Percentiles rank a stretch among this genome's conserved stretches.
These are phyloP conservation scores for Dicyrtomina minuta DNA, from an alignment of 2,888 invertebrate species.

Conservation along the genomic window DNA sequence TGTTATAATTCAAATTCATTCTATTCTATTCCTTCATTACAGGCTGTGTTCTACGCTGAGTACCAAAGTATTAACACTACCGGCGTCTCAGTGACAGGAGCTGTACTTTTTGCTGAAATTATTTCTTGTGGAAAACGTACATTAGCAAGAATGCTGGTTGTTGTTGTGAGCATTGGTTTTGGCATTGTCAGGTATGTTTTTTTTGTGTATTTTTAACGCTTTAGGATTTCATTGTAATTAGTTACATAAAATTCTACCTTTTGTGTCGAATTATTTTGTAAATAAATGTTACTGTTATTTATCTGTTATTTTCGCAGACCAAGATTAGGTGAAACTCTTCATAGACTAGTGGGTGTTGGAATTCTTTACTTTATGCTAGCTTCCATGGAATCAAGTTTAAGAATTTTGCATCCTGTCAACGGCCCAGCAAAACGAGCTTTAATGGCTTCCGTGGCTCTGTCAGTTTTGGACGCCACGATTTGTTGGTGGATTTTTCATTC, in stretches of 20 bases:
- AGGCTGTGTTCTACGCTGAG: constrained; percentile 85
- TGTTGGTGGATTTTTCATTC: constrained; percentile 94
- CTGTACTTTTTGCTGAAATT: constrained; percentile 83
- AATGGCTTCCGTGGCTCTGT: constrained; percentile 81
- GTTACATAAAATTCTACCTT: not conserved
- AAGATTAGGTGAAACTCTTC: constrained; percentile 81
- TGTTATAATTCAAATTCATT: not conserved
- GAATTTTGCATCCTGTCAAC: constrained; percentile 67
- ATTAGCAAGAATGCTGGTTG: constrained; percentile 86
- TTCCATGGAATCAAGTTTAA: constrained; percentile 80
- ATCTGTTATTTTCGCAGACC: constrained; percentile 65
- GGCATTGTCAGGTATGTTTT: constrained; percentile 89
- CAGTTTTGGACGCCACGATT: constrained; percentile 80
- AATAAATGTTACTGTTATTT: not conserved
- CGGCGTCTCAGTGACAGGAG: constrained; percentile 67
- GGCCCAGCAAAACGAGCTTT: constrained; percentile 67
- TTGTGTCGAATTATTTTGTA: not conserved
- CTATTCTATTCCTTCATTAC: not conserved
- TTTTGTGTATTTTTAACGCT: too few species aligned
- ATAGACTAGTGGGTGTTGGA: constrained; percentile 83
- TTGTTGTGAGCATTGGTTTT: constrained; percentile 91
- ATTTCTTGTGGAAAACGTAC: constrained; percentile 89
- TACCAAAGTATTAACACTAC: constrained; percentile 75
- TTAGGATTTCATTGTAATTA: too few species aligned
- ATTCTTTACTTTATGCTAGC: constrained; percentile 79